A percentile compares a stretch with the other conserved stretches of the same genome.
Evolutionary conservation across 2,888 invertebrate genomes (phyloP).

Genomic region (Epistrophe grossulariae): DNA sequence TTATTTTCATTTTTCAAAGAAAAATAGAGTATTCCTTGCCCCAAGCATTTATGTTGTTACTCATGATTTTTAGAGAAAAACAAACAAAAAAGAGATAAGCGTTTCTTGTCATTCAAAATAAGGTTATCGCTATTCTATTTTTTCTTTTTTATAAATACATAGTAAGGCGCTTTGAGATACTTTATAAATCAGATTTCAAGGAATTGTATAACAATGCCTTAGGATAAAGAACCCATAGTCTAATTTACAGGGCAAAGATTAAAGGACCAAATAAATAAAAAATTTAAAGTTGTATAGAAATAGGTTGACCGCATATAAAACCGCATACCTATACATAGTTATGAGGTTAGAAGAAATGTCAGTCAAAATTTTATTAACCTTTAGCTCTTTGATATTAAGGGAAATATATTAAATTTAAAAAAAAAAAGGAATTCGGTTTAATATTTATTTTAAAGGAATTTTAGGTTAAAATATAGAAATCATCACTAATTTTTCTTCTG

Average conservation of each 20-base stretch:
- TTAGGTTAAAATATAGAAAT: too few relatives aligned
- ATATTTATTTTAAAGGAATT: too few relatives aligned
- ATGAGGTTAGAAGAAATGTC: not conserved
- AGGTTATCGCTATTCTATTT: slow-evolving; percentile 24
- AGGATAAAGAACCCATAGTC: slow-evolving; percentile 10
- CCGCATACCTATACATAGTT: too few relatives aligned
- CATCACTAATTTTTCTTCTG: too few relatives aligned
- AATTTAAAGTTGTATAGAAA: not conserved
- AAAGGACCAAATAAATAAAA: slow-evolving; percentile 4
- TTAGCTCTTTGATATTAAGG: not conserved
- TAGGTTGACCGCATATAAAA: slow-evolving; percentile 14
- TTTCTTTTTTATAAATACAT: not conserved
- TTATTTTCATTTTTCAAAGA: slow-evolving; percentile 5
- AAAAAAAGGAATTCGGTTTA: not conserved
- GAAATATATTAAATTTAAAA: not conserved
- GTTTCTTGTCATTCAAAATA: slow-evolving; percentile 32
- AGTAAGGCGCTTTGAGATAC: slow-evolving; percentile 29
- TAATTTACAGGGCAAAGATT: slow-evolving; percentile 16
- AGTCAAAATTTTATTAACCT: slow-evolving; percentile 1
- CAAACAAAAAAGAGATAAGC: slow-evolving; percentile 38
- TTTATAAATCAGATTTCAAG: slow-evolving; percentile 25
- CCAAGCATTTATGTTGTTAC: slow-evolving; percentile 7
- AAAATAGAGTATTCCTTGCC: slow-evolving; percentile 35
- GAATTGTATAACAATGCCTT: slow-evolving; percentile 12
- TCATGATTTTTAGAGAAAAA: slow-evolving; percentile 27